A percentile compares a stretch with the other conserved stretches of the same genome.
These are phyloP conservation scores for Todiramphus chloris DNA, from an alignment of 2,113 vertebrate genomes.

Conservation along the genomic window DNA sequence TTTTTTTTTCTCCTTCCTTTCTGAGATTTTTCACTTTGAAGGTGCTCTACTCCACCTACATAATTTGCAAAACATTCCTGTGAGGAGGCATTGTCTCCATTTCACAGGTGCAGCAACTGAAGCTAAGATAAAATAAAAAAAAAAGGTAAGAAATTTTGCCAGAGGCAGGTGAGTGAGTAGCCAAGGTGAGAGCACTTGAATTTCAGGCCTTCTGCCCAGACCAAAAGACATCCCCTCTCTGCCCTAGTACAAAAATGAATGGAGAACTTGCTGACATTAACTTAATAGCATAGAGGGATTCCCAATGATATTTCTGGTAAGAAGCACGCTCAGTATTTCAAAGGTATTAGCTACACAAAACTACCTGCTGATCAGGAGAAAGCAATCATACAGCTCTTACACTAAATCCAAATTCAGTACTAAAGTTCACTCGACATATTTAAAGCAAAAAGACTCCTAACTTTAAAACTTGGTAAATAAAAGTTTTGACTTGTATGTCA, in stretches of 20 bases:
- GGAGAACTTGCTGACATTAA: background rate
- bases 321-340: background rate
- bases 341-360: background rate
- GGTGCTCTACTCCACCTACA: background rate
- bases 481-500: background rate
- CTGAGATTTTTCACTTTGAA: background rate
- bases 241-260: background rate
- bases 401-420: background rate
- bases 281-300: background rate
- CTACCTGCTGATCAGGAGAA: background rate
- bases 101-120: slow-evolving; percentile 45
- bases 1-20: background rate
- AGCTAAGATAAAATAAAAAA: background rate
- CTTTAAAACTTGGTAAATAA: background rate
- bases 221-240: background rate
- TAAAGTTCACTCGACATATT: background rate
- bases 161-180: background rate
- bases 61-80: background rate
- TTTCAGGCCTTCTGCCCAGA: slow-evolving; percentile 8
- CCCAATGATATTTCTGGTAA: background rate
- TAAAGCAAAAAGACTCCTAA: background rate
- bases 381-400: background rate
- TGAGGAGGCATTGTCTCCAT: background rate
- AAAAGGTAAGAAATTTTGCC: background rate
- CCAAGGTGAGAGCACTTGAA: background rate